Conservation (phyloP, 1,140 invertebrate species). For the Carposina sasakii region DNA sequence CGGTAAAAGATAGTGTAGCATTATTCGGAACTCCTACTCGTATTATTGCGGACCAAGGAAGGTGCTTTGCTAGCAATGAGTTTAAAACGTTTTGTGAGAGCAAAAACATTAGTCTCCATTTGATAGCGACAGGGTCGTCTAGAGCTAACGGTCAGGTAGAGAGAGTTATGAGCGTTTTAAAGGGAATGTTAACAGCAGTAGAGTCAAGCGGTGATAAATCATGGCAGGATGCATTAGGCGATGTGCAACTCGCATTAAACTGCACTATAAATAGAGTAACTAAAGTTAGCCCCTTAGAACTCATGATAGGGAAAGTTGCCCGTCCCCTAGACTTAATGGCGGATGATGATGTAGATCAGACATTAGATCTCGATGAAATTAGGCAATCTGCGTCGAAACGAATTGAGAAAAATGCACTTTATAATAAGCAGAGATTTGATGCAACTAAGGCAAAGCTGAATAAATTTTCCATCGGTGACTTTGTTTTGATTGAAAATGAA, state of each 20-base stretch:
- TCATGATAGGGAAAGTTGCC: conserved; percentile 33
- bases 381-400: neutral
- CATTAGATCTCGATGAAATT: neutral
- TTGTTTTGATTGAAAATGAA: conserved; percentile 29
- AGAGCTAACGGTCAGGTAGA: conserved; percentile 19
- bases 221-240: conserved; percentile 29
- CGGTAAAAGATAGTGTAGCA: neutral
- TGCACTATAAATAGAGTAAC: conserved; percentile 18
- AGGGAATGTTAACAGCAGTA: conserved; percentile 29
- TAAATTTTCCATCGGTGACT: conserved; percentile 27
- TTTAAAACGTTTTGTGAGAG: conserved; percentile 28
- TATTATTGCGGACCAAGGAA: neutral
- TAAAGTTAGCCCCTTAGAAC: conserved; percentile 27
- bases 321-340: conserved; percentile 26
- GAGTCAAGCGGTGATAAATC: neutral
- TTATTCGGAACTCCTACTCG: neutral
- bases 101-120: conserved; percentile 19
- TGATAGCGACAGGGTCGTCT: conserved; percentile 24
- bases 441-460: conserved; percentile 26
- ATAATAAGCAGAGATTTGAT: conserved; percentile 30
- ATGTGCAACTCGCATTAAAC: conserved; percentile 37
- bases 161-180: conserved; percentile 12
- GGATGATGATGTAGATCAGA: conserved; percentile 5
- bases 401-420: conserved; percentile 5
- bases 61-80: conserved; percentile 1